Base-by-base conservation (phyloP, 2,888 invertebrate species). In the Diarsia mendica region DNA sequence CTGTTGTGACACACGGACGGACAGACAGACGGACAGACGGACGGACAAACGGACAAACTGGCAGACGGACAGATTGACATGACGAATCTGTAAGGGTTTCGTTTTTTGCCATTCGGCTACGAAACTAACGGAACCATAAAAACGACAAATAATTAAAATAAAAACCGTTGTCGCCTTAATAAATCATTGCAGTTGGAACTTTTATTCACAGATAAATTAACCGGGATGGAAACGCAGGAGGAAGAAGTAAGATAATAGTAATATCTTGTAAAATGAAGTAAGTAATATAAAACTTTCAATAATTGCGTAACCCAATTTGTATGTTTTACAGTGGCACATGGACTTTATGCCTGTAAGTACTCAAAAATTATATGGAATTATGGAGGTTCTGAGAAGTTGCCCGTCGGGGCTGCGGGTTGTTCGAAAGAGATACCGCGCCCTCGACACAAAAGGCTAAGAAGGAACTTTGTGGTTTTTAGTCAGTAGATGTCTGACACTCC, bases 341-440 rank as follows among this genome's bases (percentile, higher is more conserved):
- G 95, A 95, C 84, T 95, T 95, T 65, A 95, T 95, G 95, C 95
- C 95, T 74, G 95, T 95, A 91, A 93, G 93, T 92, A 84, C 61
- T 55, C 33, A 60, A 46, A 20, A 65, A 33, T 1, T 15, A 65
- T 15, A 39, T 15, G 0, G 3, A 39, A n/a, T n/a, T n/a, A n/a
- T n/a, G 0, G 5, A 39, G 28, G 3, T 53, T 53, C 33, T 15
- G 4, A 15, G 1, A 18, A 33, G 18, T 8, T 39, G 8, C 39
- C 39, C 39, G 39, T 39, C 39, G 39, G 39, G 1, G 39, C 39
- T 39, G 39, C 39, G 39, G 39, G 39, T 39, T 8, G 39, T 39
- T 39, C 39, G 39, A 39, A 39, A 39, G 39, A 39, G 39, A 39
- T 39, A 39, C 39, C 39, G 8, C 39, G 39, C 6, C 39, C 39